Evolutionary conservation across 2,113 vertebrate species (phyloP), one percentile per base, ranked within the genome.

Genomic region (Artemisiospiza belli): DNA sequence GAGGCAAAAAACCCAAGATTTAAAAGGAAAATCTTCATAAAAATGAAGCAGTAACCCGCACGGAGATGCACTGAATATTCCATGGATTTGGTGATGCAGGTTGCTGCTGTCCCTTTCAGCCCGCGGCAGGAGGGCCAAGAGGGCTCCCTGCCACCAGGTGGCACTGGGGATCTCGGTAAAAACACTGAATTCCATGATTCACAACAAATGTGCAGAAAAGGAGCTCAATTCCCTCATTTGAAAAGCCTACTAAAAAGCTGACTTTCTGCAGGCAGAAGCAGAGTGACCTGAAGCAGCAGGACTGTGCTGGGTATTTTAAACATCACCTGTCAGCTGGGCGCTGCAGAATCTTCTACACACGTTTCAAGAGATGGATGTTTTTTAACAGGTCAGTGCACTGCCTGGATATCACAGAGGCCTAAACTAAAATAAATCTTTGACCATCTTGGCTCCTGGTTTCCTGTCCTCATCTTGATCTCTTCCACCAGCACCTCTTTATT

Each of bases 101-200:
- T 13, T n/a, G 33, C 8, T 66, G 41, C 70, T 13, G 15, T 47
- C 57, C 68, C 87, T 57, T 2, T 25, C 11, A 0, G 86, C 91
- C 74, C 43, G 28, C 2, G 2, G n/a, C 72, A 52, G 28, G 23
- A 80, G 49, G 33, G n/a, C 79, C 5, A 1, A n/a, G 68, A 81
- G 75, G 43, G 43, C 74, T 91, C 81, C 47, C 64, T 80, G 69
- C 94, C 88, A 73, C 90, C 89, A 95, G 95, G 74, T 86, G 96
- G 94, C 89, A 93, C 88, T 90, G 83, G 84, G 87, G 61, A 85
- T 91, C 87, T 14, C 86, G 0, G 22, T 46, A 35, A 52, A 62
- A 73, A 66, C 33, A 19, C 18, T 0, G 0, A 81, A 87, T 78
- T 61, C 75, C 55, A 20, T 0, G 15, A 43, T 63, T 28, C 68